These are phyloP conservation scores for Nesogale talazaci DNA, from an alignment of 2,113 vertebrate species.

Conservation along the genomic window DNA sequence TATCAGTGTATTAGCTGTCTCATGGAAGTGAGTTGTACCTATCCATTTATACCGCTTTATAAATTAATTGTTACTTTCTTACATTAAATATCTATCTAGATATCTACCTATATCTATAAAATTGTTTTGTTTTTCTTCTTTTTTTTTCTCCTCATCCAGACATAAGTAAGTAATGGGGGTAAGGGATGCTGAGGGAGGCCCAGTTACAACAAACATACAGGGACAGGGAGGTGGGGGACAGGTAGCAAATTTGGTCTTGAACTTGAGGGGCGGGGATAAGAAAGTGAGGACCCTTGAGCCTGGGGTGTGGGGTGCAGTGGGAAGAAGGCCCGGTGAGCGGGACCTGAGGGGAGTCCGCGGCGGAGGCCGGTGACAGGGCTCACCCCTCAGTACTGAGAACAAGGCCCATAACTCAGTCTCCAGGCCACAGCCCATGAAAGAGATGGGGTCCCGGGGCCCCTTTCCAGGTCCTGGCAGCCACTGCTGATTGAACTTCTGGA, in stretches of 20 bases:
- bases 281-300: not conserved
- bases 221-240: not conserved
- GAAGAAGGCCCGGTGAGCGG: not conserved
- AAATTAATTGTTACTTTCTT: too few species aligned
- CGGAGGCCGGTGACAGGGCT: not conserved
- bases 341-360: not conserved
- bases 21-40: too few species aligned
- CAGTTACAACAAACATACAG: constrained; percentile 12
- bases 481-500: constrained; percentile 93
- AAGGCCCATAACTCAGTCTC: constrained; percentile 64
- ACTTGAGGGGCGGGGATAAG: not conserved
- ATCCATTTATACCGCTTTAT: too few species aligned
- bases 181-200: not conserved
- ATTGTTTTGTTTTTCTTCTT: too few species aligned
- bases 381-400: constrained; percentile 19
- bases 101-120: too few species aligned
- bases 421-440: not conserved
- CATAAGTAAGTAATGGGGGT: not conserved
- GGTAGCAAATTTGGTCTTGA: constrained; percentile 66
- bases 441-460: not conserved
- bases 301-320: not conserved
- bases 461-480: constrained; percentile 55
- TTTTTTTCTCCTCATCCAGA: too few species aligned
- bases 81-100: too few species aligned
- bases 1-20: too few species aligned